Percentiles rank a stretch among this genome's conserved stretches.
phyloP scores from a whole-genome alignment of 2,888 invertebrate genomes.

The Diarsia brunnea region DNA sequence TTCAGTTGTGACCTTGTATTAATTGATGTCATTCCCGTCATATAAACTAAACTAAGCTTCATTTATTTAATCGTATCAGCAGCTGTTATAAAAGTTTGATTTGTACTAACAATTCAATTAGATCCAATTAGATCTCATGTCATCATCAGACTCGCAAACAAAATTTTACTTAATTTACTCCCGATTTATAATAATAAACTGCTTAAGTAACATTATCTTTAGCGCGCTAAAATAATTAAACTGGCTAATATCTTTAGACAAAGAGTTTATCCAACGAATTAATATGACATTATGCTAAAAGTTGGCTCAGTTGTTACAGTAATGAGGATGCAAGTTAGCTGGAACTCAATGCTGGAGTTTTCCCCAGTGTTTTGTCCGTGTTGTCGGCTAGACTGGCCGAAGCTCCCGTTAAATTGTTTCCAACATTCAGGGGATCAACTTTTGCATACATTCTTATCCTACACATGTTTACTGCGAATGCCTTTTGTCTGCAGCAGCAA shows the following conservation, averaged over 20 bases:
- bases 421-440: slow-evolving; percentile 51
- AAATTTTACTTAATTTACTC: background rate
- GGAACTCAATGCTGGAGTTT: slow-evolving; percentile 45
- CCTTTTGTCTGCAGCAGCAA: slow-evolving; percentile 41
- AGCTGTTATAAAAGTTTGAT: background rate
- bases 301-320: slow-evolving; percentile 52
- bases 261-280: slow-evolving; percentile 55
- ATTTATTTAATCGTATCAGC: background rate
- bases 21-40: slow-evolving; percentile 1
- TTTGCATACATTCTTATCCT: slow-evolving; percentile 46
- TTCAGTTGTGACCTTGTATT: slow-evolving; percentile 10
- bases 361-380: slow-evolving; percentile 56
- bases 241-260: slow-evolving; percentile 47
- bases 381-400: slow-evolving; percentile 35
- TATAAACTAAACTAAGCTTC: background rate
- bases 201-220: slow-evolving; percentile 33
- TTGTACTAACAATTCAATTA: background rate
- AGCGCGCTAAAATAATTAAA: slow-evolving; percentile 44
- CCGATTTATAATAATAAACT: slow-evolving; percentile 30
- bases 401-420: slow-evolving; percentile 54
- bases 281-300: slow-evolving; percentile 61
- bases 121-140: background rate
- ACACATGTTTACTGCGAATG: slow-evolving; percentile 48
- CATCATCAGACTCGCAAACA: background rate
- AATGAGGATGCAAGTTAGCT: slow-evolving; percentile 53